Base-by-base conservation (phyloP, 2,888 invertebrate species). In the Dynastes hyllus region DNA sequence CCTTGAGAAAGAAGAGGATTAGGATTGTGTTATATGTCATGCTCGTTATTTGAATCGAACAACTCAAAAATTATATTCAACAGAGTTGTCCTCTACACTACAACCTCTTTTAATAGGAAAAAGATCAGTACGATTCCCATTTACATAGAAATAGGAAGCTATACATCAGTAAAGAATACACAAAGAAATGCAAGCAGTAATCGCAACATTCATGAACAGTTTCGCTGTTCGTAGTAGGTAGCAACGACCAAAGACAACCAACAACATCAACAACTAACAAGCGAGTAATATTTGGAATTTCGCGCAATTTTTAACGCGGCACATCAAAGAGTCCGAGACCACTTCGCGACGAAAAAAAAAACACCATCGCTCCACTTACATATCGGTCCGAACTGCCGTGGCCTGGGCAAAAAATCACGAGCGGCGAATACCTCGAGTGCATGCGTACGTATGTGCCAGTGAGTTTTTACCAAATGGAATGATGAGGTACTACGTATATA, bases 261-360 rank as follows among this genome's bases (percentile, higher is more conserved):
- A 84, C 85, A 84, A 86, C 87, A 85, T 85, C 87, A 16, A 86
- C 87, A 85, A 86, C 87, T 89, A 89, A 89, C 88, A 87, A 89
- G 88, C 88, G 87, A 86, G 85, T 87, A 89, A 89, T 89, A 89
- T 89, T 89, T 89, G 89, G 88, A 89, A 89, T 89, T 89, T 89
- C 88, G 88, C 87, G 86, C 88, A 87, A 89, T 89, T 89, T 89
- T 89, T 89, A 89, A 87, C 87, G 89, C 89, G 89, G 89, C 84
- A 71, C 70, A 86, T 88, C 88, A 89, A 89, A 89, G 88, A 83
- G 82, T 81, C 65, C 78, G 78, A 61, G 65, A 51, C 71, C 22
- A 71, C 37, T 40, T 66, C 27, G 66, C 51, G 65, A 76, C 65
- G 50, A 85, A 87, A 87, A 87, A 86, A 40, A 66, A 65, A 37